Base-by-base conservation (phyloP, 2,113 vertebrate species). In the Lichenostomus cassidix region DNA sequence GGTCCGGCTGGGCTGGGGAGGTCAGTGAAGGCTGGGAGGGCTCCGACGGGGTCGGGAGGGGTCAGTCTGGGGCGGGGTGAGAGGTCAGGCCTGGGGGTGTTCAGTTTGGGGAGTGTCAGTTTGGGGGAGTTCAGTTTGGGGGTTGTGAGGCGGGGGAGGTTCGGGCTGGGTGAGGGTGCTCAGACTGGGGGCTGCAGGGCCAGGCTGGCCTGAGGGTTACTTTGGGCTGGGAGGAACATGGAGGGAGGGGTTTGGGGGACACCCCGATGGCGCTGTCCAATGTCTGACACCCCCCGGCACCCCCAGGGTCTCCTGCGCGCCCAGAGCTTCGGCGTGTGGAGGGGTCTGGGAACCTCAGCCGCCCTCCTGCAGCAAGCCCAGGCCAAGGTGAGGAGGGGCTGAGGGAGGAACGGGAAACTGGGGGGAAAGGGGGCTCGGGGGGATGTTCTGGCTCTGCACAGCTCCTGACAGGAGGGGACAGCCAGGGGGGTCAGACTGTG, bases 351-450 rank as follows among this genome's bases (percentile, higher is more conserved):
- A 4, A 37, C 19, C 80, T 27, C 92, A 3, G n/a, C 94, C 6
- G 8, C 60, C 1, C 77, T 83, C 41, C 95, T 63, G 83, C 94
- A 79, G 68, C 29, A 65, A 7, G 49, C 55, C 0, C 60, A 81
- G 50, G 42, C 56, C 53, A 90, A 86, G 94, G 96, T 95, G 65
- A 94, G 94, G 1, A 2, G 47, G 10, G 21, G 16, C 33, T 10
- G 29, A 15, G 76, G 29, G 24, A 21, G 31, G 31, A 23, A 13
- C 11, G 15, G 39, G 27, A 19, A 56, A 35, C 4, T 33, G 6
- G 4, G 47, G 31, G 12, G 9, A 11, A 33, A 17, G 7, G 7
- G 18, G 49, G 28, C 1, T 22, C 17, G 0, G 41, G 49, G 46
- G 10, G 12, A 12, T 3, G 9, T 21, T 16, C 10, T 27, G 24